Base-by-base conservation (phyloP, 2,797 vertebrate genomes). In the Harpagifer antarcticus region DNA sequence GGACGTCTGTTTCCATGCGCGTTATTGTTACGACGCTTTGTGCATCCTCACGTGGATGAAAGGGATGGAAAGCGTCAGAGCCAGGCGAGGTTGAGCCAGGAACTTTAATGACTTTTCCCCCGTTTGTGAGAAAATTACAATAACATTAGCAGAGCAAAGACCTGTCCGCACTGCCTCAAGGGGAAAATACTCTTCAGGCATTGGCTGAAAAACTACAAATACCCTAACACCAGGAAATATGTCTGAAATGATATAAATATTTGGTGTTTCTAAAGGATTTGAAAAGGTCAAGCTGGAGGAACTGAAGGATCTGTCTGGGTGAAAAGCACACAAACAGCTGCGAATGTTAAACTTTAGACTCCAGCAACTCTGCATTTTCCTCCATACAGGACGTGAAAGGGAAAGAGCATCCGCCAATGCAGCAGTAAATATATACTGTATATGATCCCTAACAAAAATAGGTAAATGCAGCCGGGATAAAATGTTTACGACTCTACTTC, bases 401-500 rank as follows among this genome's bases (percentile, higher is more conserved):
- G 23, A 31, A 12, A 76, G 31, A 67, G 64, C 68, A 61, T 81
- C 73, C 6, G 15, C 57, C 53, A 45, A 45, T 43, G 48, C 69
- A 78, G 65, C 69, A 71, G 82, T 71, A 84, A 76, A 71, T 56
- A 65, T 70, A 79, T 50, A 62, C 57, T 33, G 77, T 67, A 58
- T 56, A 58, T 54, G 78, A 66, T 68, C 59, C 52, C 73, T 68
- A 65, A 78, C 86, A 88, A 82, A 90, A 88, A 89, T 83, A 90
- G 88, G 90, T 92, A 89, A 89, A 94, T 88, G 85, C 80, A 86
- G 87, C 61, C 61, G 16, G 78, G 84, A 86, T 91, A 83, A 92
- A 94, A 89, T 91, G 89, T 94, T 94, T 94, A 92, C 49, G 70
- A 80, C 85, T 86, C 43, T 57, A 79, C 90, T 92, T 94, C 94